Base-by-base conservation (phyloP, 2,113 vertebrate genomes). In the Turdus rufiventris region DNA sequence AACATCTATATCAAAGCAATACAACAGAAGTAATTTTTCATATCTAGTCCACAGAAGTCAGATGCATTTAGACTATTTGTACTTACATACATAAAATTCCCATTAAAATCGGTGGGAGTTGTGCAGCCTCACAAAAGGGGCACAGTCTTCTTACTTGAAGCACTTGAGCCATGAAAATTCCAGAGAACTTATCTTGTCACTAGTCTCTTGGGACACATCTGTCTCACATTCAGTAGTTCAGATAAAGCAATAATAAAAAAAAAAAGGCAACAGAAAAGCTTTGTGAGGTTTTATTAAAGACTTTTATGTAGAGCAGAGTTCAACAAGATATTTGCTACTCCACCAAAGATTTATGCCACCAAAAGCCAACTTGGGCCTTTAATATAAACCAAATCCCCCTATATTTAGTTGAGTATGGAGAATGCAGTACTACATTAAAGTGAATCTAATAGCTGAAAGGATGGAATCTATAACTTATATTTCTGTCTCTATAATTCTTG, bases 401-500 rank as follows among this genome's bases (percentile, higher is more conserved):
- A n/a, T 50, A 63, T 60, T 90, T 70, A 63, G 23, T 42, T 80
- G 36, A 77, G 43, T 43, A 83, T 88, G 57, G n/a, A 61, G 42
- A 36, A 90, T 40, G 68, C 47, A 77, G 40, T 43, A 74, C 85
- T 85, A 83, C 31, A 83, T 63, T 88, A 24, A 75, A 33, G 28
- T 54, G 67, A 88, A 62, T 77, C 17, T 83, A 91, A 56, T 51
- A 84, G 83, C 85, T 93, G 72, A 91, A 93, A 93, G 43, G 26
- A 91, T 36, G 18, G 51, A 88, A 80, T 80, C 63, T 71, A 54
- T 73, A 94, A 85, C 19, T 85, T 88, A 12, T n/a, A 70, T 74
- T 90, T 93, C 79, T 90, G 45, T 91, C 26, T 36, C 4, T 75
- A 82, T 94, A 94, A 93, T 88, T 96, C 75, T 86, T 86, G 26